Evolutionary conservation across 2,797 vertebrate species (phyloP), one percentile per base, ranked within the genome.

Genomic region (Enteromius argenteus): DNA sequence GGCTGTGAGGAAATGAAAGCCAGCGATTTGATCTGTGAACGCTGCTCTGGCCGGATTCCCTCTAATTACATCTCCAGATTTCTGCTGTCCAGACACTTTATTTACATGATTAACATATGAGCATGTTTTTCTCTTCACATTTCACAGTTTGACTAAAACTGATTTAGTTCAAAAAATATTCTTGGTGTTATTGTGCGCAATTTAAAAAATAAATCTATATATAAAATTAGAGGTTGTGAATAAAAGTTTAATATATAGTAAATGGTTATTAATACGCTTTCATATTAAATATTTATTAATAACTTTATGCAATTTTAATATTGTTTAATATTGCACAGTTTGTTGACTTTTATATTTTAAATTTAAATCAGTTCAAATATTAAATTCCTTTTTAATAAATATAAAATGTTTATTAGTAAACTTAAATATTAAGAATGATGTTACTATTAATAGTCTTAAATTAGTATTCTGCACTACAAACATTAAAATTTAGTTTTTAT

Each of bases 1-100:
- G 92, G 93, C 71, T 91, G 89, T 66, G 84, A 87, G 86, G 62
- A 87, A 90, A 90, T 87, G 37, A 78, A 83, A 88, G 88, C 84
- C 89, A 83, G 75, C 89, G 81, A 77, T 85, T 89, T 86, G 84
- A 39, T 42, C 67, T 23, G 67, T 69, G 23, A 69, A 30, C 2
- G 58, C 58, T 62, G 58, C 58, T 19, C 42, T 5, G 4, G 8
- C 71, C 67, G 58, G 85, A 81, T 86, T 73, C 46, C 78, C 60
- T 42, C 69, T 39, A n/a, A 79, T 79, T n/a, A 44, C 42, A 66
- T 66, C 60, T 79, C 60, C 77, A 79, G 42, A 35, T 79, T 79
- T 66, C 42, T 66, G 62, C 27, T 44, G 27, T 62, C 58, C 58
- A 30, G 23, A 27, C 58, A 37, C 49, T 74, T 35, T 10, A 21